A percentile compares a stretch with the other conserved stretches of the same genome.
Conservation (phyloP, 2,797 vertebrate genomes). For the Coregonus sp. region DNA sequence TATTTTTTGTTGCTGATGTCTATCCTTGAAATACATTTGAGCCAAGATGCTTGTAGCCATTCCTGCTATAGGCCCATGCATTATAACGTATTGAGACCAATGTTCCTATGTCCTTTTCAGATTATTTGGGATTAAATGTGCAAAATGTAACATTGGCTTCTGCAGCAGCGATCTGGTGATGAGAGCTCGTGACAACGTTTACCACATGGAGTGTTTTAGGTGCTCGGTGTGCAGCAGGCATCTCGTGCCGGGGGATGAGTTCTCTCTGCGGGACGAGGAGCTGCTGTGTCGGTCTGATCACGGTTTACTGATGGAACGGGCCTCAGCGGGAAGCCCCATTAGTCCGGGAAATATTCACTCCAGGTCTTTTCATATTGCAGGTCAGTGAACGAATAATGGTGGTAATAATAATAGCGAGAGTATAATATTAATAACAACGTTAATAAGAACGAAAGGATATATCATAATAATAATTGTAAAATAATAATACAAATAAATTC, state of each 20-base stretch:
- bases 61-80: neutral
- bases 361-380: constrained; percentile 83
- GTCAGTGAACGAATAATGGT: constrained; percentile 58
- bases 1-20: neutral
- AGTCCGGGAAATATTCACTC: constrained; percentile 79
- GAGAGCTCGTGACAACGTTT: constrained; percentile 90
- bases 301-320: constrained; percentile 79
- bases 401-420: constrained; percentile 14
- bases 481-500: no score
- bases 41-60: neutral
- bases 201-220: constrained; percentile 96
- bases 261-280: constrained; percentile 91
- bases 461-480: neutral
- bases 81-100: constrained; percentile 11
- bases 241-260: constrained; percentile 93
- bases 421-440: constrained; percentile 7
- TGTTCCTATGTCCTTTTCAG: constrained; percentile 62
- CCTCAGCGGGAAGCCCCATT: constrained; percentile 78
- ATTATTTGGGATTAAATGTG: constrained; percentile 93
- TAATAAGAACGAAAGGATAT: neutral
- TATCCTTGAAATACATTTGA: neutral
- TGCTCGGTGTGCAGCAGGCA: constrained; percentile 92
- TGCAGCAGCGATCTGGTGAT: constrained; percentile 96
- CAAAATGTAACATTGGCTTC: constrained; percentile 90
- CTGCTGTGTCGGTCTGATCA: constrained; percentile 92